Percentiles rank a stretch among this genome's conserved stretches.
Conservation (phyloP, 2,113 vertebrate genomes). For the Crotophaga sulcirostris region DNA sequence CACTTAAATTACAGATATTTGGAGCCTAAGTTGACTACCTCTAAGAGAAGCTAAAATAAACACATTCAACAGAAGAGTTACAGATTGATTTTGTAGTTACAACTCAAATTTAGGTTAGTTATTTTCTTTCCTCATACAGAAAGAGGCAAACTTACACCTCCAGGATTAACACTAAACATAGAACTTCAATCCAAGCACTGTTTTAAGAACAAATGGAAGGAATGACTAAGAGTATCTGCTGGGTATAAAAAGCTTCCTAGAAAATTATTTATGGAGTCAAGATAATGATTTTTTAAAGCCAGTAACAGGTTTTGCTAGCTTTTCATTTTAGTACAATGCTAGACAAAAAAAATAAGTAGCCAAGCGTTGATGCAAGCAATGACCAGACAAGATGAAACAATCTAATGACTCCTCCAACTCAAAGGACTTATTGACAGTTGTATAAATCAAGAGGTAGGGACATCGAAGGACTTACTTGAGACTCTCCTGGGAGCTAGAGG, state of each 20-base stretch:
- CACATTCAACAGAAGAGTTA: neutral
- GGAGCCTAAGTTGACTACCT: neutral
- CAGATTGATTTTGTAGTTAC: neutral
- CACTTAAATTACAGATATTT: neutral
- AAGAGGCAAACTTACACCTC: neutral
- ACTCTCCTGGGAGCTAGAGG: slow-evolving; percentile 97
- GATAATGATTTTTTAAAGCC: neutral
- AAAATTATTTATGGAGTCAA: neutral
- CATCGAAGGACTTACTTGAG: slow-evolving; percentile 86
- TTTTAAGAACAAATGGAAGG: neutral
- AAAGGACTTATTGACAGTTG: neutral
- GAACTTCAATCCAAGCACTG: neutral
- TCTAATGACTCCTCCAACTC: neutral
- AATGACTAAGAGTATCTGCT: neutral
- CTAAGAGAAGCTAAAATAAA: neutral
- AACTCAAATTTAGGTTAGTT: neutral
- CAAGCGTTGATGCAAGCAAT: neutral
- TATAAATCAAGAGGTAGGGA: neutral
- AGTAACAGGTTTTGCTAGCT: neutral
- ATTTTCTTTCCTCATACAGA: neutral
- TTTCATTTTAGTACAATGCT: neutral
- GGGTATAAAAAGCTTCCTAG: neutral
- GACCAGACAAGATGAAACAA: neutral
- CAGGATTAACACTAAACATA: neutral
- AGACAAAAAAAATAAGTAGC: neutral